These are phyloP conservation scores for Megathymus violae DNA, from an alignment of 1,140 invertebrate species.

Conservation along the genomic window DNA sequence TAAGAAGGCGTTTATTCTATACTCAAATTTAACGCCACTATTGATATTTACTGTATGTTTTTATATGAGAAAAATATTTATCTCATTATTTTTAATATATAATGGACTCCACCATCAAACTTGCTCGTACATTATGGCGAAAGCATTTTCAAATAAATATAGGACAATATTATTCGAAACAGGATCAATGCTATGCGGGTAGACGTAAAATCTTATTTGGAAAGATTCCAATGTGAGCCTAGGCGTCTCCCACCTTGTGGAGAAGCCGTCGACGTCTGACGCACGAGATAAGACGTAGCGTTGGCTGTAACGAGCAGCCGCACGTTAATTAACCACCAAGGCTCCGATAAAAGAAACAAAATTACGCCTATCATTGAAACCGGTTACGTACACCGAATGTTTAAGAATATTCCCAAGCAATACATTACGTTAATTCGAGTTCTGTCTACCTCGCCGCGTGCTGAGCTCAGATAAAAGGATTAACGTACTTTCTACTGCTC, in stretches of 20 bases:
- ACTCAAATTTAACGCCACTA: slow-evolving; percentile 43
- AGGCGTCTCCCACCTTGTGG: slow-evolving; percentile 20
- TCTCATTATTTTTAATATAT: too few species aligned
- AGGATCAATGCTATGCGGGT: background rate
- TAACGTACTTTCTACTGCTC: slow-evolving; percentile 57
- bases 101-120: too few species aligned
- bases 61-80: too few species aligned
- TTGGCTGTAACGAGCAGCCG: slow-evolving; percentile 46
- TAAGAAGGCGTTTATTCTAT: slow-evolving; percentile 73
- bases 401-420: slow-evolving; percentile 30
- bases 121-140: too few species aligned
- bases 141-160: too few species aligned
- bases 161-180: background rate
- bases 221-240: slow-evolving; percentile 20
- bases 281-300: slow-evolving; percentile 37
- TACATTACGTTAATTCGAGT: slow-evolving; percentile 37
- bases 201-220: slow-evolving; percentile 10
- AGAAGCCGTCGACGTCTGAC: slow-evolving; percentile 37
- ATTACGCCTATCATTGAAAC: slow-evolving; percentile 41
- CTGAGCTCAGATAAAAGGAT: slow-evolving; percentile 65
- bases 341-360: slow-evolving; percentile 49
- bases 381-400: slow-evolving; percentile 31
- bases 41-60: slow-evolving; percentile 7
- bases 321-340: slow-evolving; percentile 55
- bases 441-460: slow-evolving; percentile 50